These are phyloP conservation scores for Emys orbicularis DNA, from an alignment of 2,797 vertebrate genomes.

Conservation along the genomic window DNA sequence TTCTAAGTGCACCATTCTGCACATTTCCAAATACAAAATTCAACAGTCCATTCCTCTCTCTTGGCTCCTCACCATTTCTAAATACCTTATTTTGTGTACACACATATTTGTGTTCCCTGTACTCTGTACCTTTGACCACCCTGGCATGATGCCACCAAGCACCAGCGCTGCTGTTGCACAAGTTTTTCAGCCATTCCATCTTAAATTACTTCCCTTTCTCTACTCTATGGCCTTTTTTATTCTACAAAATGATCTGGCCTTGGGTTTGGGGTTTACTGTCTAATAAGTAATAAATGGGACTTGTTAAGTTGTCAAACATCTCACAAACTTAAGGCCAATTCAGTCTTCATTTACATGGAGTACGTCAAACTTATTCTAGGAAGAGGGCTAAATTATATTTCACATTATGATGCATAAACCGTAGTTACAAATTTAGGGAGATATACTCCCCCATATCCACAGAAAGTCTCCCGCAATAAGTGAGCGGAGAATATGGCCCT, in stretches of 20 bases:
- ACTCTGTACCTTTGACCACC: not conserved
- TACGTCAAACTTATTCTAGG: not conserved
- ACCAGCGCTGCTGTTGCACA: not conserved
- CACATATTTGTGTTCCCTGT: not conserved
- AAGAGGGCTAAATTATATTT: not conserved
- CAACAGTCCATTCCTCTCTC: not conserved
- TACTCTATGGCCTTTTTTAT: not conserved
- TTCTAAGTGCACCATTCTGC: not conserved
- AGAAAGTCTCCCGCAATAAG: not conserved
- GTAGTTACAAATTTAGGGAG: not conserved
- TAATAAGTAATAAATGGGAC: not conserved
- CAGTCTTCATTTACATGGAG: not conserved
- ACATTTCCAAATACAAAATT: not conserved
- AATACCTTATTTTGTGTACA: not conserved
- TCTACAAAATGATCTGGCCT: not conserved
- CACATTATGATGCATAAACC: not conserved
- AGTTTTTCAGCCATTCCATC: not conserved
- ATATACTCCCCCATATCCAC: fast-evolving
- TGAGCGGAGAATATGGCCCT: not conserved
- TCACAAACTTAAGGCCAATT: not conserved
- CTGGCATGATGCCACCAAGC: not conserved
- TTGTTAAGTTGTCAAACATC: not conserved
- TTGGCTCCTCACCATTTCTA: not conserved
- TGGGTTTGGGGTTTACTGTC: not conserved
- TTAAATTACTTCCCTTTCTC: not conserved